phyloP scores from a whole-genome alignment of 2,888 invertebrate genomes.

The Trissoscelio sp. region DNA sequence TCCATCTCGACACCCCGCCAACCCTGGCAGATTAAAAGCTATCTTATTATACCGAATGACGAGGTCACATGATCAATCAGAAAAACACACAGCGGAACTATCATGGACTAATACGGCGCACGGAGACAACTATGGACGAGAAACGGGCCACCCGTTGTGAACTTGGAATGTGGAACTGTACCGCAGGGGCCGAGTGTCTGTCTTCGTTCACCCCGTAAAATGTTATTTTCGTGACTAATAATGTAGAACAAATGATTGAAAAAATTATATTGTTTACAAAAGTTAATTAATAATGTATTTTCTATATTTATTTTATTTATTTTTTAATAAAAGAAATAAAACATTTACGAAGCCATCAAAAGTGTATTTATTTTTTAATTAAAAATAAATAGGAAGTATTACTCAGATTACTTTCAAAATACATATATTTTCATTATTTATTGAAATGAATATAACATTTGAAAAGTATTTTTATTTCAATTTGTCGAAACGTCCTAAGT shows the following conservation, averaged over 20 bases:
- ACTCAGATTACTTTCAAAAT: no score
- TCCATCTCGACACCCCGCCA: slow-evolving; percentile 69
- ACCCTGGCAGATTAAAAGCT: slow-evolving; percentile 79
- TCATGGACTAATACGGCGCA: slow-evolving; percentile 74
- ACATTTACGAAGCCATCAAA: no score
- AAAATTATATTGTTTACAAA: slow-evolving; percentile 24
- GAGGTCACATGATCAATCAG: slow-evolving; percentile 83
- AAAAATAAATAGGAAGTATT: no score
- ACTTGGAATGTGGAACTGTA: slow-evolving; percentile 82
- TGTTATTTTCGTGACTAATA: slow-evolving; percentile 33
- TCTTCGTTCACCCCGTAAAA: slow-evolving; percentile 57
- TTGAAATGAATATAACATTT: no score
- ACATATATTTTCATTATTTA: no score
- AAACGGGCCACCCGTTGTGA: slow-evolving; percentile 81
- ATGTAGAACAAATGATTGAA: slow-evolving; percentile 27
- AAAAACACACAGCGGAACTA: slow-evolving; percentile 80
- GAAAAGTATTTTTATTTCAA: no score
- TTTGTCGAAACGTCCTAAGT: no score
- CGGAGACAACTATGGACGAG: slow-evolving; percentile 74
- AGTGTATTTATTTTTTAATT: no score
- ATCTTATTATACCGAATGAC: slow-evolving; percentile 82
- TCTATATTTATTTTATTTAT: neutral
- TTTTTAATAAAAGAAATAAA: no score
- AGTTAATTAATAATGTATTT: neutral
- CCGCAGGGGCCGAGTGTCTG: slow-evolving; percentile 75